Percentiles rank a stretch among this genome's conserved stretches.
Conservation (phyloP, 2,888 invertebrate genomes). For the Fragum sueziense region DNA sequence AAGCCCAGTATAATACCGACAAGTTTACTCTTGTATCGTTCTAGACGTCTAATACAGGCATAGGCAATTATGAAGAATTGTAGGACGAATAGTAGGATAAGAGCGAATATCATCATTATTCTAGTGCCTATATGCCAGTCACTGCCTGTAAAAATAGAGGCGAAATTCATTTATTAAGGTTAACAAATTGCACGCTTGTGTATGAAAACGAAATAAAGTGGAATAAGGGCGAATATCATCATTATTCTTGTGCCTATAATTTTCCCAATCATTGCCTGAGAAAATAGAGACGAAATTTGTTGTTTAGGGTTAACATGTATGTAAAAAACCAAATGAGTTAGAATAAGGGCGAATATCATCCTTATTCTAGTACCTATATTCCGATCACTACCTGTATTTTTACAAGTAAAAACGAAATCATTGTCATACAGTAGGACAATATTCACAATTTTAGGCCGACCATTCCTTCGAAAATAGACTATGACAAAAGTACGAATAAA, state of each 20-base stretch:
- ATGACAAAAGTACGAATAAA: too few relatives aligned
- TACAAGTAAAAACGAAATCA: too few relatives aligned
- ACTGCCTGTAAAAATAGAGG: conserved; percentile 48
- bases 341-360: conserved; percentile 55
- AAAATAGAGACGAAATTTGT: not conserved
- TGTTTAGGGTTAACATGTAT: not conserved
- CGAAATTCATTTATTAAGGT: not conserved
- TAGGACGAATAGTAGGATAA: conserved; percentile 55
- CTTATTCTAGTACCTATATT: conserved; percentile 52
- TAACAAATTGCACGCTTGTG: not conserved
- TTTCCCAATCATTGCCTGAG: not conserved
- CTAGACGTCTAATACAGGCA: conserved; percentile 54
- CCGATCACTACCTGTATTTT: conserved; percentile 63
- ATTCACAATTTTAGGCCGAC: too few relatives aligned
- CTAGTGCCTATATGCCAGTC: conserved; percentile 61
- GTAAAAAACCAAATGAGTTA: not conserved
- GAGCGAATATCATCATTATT: conserved; percentile 57
- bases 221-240: not conserved
- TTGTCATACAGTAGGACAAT: too few relatives aligned
- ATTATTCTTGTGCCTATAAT: not conserved
- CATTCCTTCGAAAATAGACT: too few relatives aligned
- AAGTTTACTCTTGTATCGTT: conserved; percentile 46
- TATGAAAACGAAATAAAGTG: too few relatives aligned
- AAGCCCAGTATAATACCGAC: conserved; percentile 54
- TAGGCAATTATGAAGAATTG: conserved; percentile 61